Conservation (phyloP, 1,140 invertebrate genomes). For the Bicyclus anynana region DNA sequence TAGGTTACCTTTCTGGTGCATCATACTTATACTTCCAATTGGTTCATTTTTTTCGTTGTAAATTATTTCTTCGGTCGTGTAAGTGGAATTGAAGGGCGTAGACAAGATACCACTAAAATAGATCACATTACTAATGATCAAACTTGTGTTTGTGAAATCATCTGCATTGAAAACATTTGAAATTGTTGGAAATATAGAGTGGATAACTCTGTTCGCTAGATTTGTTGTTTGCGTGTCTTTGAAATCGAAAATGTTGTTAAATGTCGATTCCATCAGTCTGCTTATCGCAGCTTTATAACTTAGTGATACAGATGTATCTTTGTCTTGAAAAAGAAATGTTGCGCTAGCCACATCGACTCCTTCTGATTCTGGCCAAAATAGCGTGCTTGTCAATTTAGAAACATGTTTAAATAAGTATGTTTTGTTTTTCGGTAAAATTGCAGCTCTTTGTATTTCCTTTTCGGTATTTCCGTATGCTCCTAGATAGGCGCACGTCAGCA, state of each 20-base stretch:
- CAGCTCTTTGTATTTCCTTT: not conserved
- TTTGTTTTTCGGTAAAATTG: not conserved
- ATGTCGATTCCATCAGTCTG: no score
- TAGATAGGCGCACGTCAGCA: not conserved
- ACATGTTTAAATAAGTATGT: not conserved
- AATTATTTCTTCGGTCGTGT: slow-evolving; percentile 72
- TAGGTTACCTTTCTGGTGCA: slow-evolving; percentile 73
- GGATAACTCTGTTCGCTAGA: not conserved
- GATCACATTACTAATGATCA: slow-evolving; percentile 87
- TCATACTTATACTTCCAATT: slow-evolving; percentile 76
- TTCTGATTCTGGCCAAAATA: not conserved
- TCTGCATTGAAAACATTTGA: slow-evolving; percentile 43
- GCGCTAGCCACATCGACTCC: not conserved
- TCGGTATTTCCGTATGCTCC: not conserved
- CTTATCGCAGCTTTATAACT: not conserved
- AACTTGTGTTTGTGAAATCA: slow-evolving; percentile 75
- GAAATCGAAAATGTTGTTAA: not conserved
- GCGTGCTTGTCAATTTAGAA: not conserved
- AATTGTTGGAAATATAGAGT: not conserved
- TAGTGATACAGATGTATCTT: not conserved
- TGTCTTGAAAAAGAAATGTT: slow-evolving; percentile 1
- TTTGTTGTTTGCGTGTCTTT: not conserved
- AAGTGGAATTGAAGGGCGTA: slow-evolving; percentile 79
- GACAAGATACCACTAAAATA: slow-evolving; percentile 90
- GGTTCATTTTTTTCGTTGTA: slow-evolving; percentile 69